phyloP scores from a whole-genome alignment of 2,888 invertebrate genomes.

The Tinea semifulvella region DNA sequence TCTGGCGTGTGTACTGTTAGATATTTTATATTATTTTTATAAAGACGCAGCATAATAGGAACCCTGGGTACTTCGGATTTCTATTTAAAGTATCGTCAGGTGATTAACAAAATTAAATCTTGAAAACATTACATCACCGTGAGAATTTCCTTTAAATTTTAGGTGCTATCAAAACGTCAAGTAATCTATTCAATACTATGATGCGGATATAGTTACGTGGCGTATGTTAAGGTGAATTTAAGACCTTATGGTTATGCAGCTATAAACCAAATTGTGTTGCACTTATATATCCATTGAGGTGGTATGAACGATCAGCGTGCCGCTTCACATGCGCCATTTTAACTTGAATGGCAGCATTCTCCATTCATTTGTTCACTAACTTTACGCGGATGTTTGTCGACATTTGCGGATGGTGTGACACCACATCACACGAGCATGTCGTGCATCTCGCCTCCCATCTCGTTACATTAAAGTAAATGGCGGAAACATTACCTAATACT shows the following conservation, averaged over 20 bases:
- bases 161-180: conserved; percentile 1
- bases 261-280: not conserved
- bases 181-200: conserved; percentile 5
- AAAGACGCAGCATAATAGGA: not conserved
- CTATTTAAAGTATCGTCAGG: conserved; percentile 1
- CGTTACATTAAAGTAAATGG: not conserved
- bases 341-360: conserved; percentile 38
- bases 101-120: not conserved
- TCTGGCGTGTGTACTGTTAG: not conserved
- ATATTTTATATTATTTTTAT: not conserved
- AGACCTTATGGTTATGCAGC: not conserved
- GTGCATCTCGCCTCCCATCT: no score
- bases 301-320: conserved; percentile 25
- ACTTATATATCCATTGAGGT: not conserved
- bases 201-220: conserved; percentile 1
- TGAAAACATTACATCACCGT: conserved; percentile 10
- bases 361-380: conserved; percentile 1
- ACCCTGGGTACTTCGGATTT: conserved; percentile 5
- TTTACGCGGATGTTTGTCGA: not conserved
- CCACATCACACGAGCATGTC: not conserved
- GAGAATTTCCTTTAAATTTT: conserved; percentile 5
- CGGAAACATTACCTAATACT: not conserved
- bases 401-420: not conserved
- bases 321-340: conserved; percentile 32
- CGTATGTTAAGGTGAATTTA: not conserved